Evolutionary conservation across 2,888 invertebrate species (phyloP).

Genomic region (Phengaris arion): DNA sequence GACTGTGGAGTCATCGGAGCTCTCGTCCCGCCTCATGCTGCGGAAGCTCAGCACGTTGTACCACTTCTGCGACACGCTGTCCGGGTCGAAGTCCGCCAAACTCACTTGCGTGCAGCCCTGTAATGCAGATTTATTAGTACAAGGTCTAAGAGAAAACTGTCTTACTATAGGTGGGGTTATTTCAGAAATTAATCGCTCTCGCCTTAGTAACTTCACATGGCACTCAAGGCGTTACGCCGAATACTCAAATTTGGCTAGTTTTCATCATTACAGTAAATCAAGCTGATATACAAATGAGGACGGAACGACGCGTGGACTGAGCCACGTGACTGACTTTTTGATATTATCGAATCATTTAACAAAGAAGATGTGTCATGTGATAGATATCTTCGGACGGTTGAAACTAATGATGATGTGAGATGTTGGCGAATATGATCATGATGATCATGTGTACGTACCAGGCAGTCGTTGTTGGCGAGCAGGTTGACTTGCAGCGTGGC

Average conservation of each 20-base stretch:
- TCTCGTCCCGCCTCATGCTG: slow-evolving; percentile 87
- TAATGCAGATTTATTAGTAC: slow-evolving; percentile 39
- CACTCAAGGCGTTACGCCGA: slow-evolving; percentile 71
- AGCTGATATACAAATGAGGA: not conserved
- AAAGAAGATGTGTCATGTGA: too few species aligned
- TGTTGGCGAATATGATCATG: too few species aligned
- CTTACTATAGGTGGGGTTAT: not conserved
- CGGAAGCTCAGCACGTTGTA: slow-evolving; percentile 92
- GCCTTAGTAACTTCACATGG: slow-evolving; percentile 67
- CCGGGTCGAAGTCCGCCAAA: slow-evolving; percentile 94
- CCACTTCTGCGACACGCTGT: slow-evolving; percentile 90
- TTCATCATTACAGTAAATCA: slow-evolving; percentile 57
- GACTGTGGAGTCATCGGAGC: slow-evolving; percentile 97
- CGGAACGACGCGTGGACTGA: too few species aligned
- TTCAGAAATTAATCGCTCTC: slow-evolving; percentile 72
- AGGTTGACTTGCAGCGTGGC: slow-evolving; percentile 96
- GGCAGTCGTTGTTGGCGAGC: slow-evolving; percentile 89
- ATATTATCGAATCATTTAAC: too few species aligned
- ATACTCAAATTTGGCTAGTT: slow-evolving; percentile 78
- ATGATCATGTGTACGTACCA: slow-evolving; percentile 81
- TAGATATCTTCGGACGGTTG: not conserved
- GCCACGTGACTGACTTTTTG: too few species aligned
- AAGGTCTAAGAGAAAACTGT: slow-evolving; percentile 26
- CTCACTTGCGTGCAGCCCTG: slow-evolving; percentile 98
- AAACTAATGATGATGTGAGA: not conserved